A percentile compares a stretch with the other conserved stretches of the same genome.
Evolutionary conservation across 2,797 vertebrate genomes (phyloP).

Genomic region (Cyprinodon diabolis): DNA sequence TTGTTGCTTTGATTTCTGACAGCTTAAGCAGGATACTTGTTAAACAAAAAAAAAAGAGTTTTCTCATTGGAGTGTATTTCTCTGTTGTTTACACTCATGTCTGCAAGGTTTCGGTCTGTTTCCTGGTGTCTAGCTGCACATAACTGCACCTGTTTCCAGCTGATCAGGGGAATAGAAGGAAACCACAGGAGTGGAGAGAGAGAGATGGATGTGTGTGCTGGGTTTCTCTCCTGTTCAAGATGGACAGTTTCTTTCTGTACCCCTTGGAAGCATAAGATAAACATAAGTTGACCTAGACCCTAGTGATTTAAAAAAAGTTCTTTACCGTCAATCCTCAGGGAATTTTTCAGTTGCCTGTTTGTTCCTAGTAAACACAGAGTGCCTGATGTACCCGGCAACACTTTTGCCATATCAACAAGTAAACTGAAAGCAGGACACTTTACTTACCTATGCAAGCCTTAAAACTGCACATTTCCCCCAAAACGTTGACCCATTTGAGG

Average conservation of each 20-base stretch:
- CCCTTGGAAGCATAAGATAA: constrained; percentile 4
- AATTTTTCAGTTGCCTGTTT: constrained; percentile 13
- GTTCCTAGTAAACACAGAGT: constrained; percentile 16
- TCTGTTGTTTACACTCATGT: not conserved
- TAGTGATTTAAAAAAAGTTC: constrained; percentile 7
- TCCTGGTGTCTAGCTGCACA: not conserved
- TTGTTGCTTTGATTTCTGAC: constrained; percentile 4
- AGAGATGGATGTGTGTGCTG: too few relatives aligned
- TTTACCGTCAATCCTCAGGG: not conserved
- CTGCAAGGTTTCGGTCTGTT: not conserved
- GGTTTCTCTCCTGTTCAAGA: not conserved
- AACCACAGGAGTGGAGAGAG: not conserved
- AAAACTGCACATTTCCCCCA: not conserved
- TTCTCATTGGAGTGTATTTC: not conserved
- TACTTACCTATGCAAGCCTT: not conserved
- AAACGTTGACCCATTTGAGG: constrained; percentile 5
- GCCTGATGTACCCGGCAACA: not conserved
- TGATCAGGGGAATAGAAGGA: constrained; percentile 3
- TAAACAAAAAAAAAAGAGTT: not conserved
- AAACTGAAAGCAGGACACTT: constrained; percentile 3
- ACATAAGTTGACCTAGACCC: not conserved
- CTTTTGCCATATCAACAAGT: not conserved
- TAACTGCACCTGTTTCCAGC: not conserved
- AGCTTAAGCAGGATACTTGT: not conserved
- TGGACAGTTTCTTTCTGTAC: not conserved